These are phyloP conservation scores for Fringilla coelebs DNA, from an alignment of 2,797 vertebrate species.

Conservation along the genomic window DNA sequence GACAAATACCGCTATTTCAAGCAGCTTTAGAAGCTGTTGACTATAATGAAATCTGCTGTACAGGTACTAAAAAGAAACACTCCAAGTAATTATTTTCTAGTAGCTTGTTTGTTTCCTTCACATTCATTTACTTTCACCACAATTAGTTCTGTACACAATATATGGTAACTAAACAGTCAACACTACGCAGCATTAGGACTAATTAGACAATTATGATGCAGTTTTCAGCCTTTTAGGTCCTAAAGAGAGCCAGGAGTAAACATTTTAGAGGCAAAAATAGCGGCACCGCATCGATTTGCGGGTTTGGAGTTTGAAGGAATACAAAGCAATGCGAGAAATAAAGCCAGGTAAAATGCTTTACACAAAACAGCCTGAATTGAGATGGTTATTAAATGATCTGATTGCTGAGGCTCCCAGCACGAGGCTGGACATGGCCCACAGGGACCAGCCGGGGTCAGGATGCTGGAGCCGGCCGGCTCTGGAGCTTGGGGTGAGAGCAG, in stretches of 20 bases:
- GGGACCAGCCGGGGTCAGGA: not conserved
- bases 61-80: constrained; percentile 99
- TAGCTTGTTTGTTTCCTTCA: constrained; percentile 99
- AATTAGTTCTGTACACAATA: constrained; percentile 95
- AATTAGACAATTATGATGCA: constrained; percentile 99
- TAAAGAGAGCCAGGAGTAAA: constrained; percentile 87
- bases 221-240: constrained; percentile 97
- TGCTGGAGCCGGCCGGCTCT: not conserved
- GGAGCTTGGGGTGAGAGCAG: accelerated
- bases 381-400: constrained; percentile 48
- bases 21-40: constrained; percentile 99
- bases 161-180: constrained; percentile 85
- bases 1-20: constrained; percentile 99
- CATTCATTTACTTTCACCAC: constrained; percentile 99
- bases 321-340: constrained; percentile 60
- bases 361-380: not conserved
- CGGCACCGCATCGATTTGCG: constrained; percentile 59
- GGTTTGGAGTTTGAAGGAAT: constrained; percentile 71
- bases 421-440: not conserved
- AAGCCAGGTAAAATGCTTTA: constrained; percentile 55
- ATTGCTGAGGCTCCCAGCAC: not conserved
- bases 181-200: constrained; percentile 93
- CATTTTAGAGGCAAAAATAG: constrained; percentile 80
- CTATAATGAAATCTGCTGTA: constrained; percentile 99
- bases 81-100: constrained; percentile 99